phyloP scores from a whole-genome alignment of 1,140 invertebrate genomes.

The Physella acuta region DNA sequence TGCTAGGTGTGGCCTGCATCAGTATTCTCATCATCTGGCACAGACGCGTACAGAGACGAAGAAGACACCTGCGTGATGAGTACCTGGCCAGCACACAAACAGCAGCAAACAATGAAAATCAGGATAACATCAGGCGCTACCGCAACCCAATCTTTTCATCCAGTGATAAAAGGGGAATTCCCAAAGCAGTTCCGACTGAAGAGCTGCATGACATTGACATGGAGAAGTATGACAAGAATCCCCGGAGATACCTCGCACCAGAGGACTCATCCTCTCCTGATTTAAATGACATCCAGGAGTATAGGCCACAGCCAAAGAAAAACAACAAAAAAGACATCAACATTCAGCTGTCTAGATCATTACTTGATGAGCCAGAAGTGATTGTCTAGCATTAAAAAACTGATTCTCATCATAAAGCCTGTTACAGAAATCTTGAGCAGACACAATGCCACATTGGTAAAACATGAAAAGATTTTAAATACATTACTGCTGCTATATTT shows the following conservation, averaged over 20 bases:
- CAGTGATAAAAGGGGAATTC: slow-evolving; percentile 36
- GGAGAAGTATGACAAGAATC: slow-evolving; percentile 47
- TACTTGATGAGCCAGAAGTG: slow-evolving; percentile 35
- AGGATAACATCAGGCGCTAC: slow-evolving; percentile 72
- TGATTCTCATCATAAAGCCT: background rate
- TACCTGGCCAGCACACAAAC: slow-evolving; percentile 33
- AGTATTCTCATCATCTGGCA: slow-evolving; percentile 56
- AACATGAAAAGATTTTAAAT: background rate
- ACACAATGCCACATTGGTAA: background rate
- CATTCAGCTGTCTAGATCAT: slow-evolving; percentile 37
- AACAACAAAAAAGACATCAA: slow-evolving; percentile 41
- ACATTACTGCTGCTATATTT: no score
- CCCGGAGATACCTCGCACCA: slow-evolving; percentile 21
- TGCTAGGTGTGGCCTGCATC: slow-evolving; percentile 56
- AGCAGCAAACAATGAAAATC: slow-evolving; percentile 86
- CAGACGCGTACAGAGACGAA: slow-evolving; percentile 29
- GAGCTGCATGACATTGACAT: slow-evolving; percentile 47
- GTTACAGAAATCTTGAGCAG: no score
- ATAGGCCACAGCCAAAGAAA: slow-evolving; percentile 32
- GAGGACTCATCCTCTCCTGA: slow-evolving; percentile 33
- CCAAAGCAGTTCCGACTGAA: slow-evolving; percentile 31
- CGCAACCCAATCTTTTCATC: slow-evolving; percentile 52
- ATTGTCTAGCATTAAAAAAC: slow-evolving; percentile 29
- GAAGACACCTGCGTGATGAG: slow-evolving; percentile 26
- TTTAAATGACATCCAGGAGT: slow-evolving; percentile 35